phyloP scores from a whole-genome alignment of 1,140 invertebrate species.

The Pararge aegeria region DNA sequence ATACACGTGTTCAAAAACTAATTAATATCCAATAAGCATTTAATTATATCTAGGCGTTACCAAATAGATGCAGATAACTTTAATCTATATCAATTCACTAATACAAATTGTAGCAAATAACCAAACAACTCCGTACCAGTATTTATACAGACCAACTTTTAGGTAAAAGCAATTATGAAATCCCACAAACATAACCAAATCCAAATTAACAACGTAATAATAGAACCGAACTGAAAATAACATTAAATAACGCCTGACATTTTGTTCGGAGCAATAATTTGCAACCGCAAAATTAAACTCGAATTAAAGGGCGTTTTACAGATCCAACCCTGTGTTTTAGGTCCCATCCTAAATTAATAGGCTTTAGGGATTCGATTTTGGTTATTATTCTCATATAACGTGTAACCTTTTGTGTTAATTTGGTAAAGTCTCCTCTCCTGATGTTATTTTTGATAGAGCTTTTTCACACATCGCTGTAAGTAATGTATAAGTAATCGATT shows the following conservation, averaged over 20 bases:
- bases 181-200: constrained; percentile 10
- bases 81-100: neutral
- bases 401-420: neutral
- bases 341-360: neutral
- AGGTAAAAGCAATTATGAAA: constrained; percentile 2
- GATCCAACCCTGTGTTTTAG: constrained; percentile 23
- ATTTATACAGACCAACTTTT: neutral
- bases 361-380: neutral
- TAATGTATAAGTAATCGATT: too few relatives aligned
- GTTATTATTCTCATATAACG: neutral
- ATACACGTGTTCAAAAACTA: too few relatives aligned
- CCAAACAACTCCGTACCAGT: neutral
- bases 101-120: neutral
- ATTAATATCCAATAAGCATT: too few relatives aligned
- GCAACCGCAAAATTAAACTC: constrained; percentile 28
- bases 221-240: constrained; percentile 24
- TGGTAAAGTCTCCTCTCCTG: neutral
- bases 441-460: too few relatives aligned
- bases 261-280: constrained; percentile 36
- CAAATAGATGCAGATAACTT: too few relatives aligned
- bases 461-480: too few relatives aligned
- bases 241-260: constrained; percentile 36
- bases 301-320: constrained; percentile 32
- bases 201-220: constrained; percentile 20
- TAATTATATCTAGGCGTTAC: too few relatives aligned